Conservation (phyloP, 37 sponge, comb jelly and placozoan species). For the Cliona cf. orientalis region DNA sequence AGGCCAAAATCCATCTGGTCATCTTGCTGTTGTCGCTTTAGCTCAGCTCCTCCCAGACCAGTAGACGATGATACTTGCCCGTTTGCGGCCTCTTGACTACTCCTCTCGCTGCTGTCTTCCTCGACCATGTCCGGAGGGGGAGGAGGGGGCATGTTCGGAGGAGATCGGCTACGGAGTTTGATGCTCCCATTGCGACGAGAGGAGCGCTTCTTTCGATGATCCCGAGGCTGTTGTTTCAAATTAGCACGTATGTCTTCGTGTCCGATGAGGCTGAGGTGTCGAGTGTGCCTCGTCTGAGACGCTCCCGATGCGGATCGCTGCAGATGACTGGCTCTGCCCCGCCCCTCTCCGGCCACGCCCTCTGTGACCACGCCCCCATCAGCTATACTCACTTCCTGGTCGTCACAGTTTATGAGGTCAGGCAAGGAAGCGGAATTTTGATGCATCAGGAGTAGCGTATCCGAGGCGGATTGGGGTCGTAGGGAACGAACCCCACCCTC, state of each 20-base stretch:
- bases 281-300: conserved; percentile 41
- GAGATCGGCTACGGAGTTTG: conserved; percentile 53
- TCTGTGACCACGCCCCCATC: not conserved
- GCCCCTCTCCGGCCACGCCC: not conserved
- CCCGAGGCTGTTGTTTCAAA: not conserved
- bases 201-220: conserved; percentile 10
- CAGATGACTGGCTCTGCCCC: no score
- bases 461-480: conserved; percentile 4
- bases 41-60: not conserved
- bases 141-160: conserved; percentile 62
- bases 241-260: not conserved
- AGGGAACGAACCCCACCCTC: not conserved
- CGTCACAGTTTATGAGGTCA: conserved; percentile 15
- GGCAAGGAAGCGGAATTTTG: conserved; percentile 25
- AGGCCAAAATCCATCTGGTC: no score
- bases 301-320: no score
- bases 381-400: not conserved
- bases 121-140: conserved; percentile 31
- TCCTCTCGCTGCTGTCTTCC: not conserved
- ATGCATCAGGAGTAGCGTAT: conserved; percentile 23
- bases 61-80: not conserved
- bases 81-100: not conserved
- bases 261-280: conserved; percentile 18
- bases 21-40: not conserved
- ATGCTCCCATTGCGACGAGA: conserved; percentile 2